Base-by-base conservation (phyloP, 2,113 vertebrate genomes). In the Ophthalmolycus amberensis region DNA sequence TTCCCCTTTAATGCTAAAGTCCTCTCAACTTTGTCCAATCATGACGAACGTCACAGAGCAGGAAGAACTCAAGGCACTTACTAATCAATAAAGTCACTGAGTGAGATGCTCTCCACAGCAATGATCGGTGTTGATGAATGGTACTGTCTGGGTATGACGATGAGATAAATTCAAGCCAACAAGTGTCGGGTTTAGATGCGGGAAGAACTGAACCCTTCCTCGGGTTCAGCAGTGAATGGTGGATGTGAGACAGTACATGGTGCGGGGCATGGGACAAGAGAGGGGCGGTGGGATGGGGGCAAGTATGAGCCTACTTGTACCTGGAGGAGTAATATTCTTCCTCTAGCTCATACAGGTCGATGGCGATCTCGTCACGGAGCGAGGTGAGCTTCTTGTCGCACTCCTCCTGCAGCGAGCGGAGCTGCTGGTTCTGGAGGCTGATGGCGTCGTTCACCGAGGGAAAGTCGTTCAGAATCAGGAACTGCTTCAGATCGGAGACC, bases 281-380 rank as follows among this genome's bases (percentile, higher is more conserved):
- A 38, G 75, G 75, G 66, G 58, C 14, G 18, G 65, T 76, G 85
- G 65, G 62, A 87, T 75, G 83, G 75, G 79, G 70, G 69, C 69
- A 65, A 46, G 83, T 54, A 88, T 87, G 93, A 93, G 77, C 91
- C 95, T 99, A 99, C 95, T 96, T 98, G 96, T 99, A 99, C 98
- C 98, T 99, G 96, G 98, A 99, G 93, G 98, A 99, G 96, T 99
- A 99, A 96, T 98, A 99, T 94, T 99, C 98, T 97, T 99, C 98
- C 95, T 99, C 98, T 86, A 99, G 95, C 95, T 99, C 98, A 64
- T 99, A 99, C 38, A 99, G 97, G 95, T 99, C 98, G n/a, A 98
- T 93, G 85, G 98, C 98, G 72, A 99, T 96, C 95, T 99, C 98
- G 3, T 99, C 98, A 1, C 98, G 92, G 67, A 99, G 96, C 0